Base-by-base conservation (phyloP, 2,888 invertebrate species). In the Laspeyria flexula region DNA sequence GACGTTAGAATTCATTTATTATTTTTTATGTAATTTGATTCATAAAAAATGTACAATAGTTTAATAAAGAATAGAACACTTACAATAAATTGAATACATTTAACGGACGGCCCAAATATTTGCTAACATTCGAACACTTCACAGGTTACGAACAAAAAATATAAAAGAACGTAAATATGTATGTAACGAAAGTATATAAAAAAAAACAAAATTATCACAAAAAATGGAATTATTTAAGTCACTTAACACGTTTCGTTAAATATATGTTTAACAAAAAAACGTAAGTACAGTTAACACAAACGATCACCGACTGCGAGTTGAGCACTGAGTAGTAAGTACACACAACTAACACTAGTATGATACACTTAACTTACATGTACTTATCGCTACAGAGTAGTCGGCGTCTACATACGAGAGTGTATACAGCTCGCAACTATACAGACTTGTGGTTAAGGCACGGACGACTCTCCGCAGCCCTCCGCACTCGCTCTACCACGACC, bases 381-480 rank as follows among this genome's bases (percentile, higher is more conserved):
- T 67, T 67, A 61, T 40, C 38, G 3, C 68, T 65, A 68, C 5
- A 23, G 30, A 46, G 50, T 15, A 3, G 1, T 7, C 9, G 6
- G 3, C 16, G 3, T 7, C 4, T 21, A 25, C 9, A 25, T 25
- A 25, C 25, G 7, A 1, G n/a, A 12, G 49, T 60, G 63, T 72
- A 71, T 60, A 75, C 21, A 67, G 56, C 55, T 73, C 67, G 65
- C 59, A 73, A 75, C 80, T 77, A 81, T 79, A 85, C 83, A 86
- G 83, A 84, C 83, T 84, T 80, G 50, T 68, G 47, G 61, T 39
- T 80, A 86, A 88, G 88, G 88, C 88, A 85, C 87, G 71, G 83
- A 65, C 83, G 82, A 50, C 70, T 53, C 78, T 69, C 75, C 82
- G 78, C 81, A 38, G 67, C 68, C 75, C 52, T 45, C 39, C 15